Evolutionary conservation across 2,797 vertebrate genomes (phyloP), one percentile per base, ranked within the genome.

Genomic region (Staurois parvus): DNA sequence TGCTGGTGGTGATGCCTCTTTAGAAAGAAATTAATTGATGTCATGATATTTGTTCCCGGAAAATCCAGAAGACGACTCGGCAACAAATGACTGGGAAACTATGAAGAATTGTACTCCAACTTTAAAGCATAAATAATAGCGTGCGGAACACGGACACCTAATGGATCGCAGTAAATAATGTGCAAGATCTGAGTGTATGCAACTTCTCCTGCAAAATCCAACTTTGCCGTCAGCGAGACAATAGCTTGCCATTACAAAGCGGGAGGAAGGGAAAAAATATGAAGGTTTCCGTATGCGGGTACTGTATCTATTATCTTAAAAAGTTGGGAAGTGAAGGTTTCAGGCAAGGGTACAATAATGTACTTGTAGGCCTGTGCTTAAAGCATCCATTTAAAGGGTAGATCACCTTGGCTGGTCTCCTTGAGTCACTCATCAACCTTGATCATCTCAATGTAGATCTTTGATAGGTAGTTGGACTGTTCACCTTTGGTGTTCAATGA

Each of bases 1-100:
- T 83, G 77, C 74, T 84, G 85, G 83, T 84, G 87, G 88, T 85
- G 84, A 85, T 87, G 83, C 83, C 85, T 88, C 88, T 84, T 86
- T 81, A 86, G 83, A 59, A 80, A 82, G 77, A 85, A 84, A 83
- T 87, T 88, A 88, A 88, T 87, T 76, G 85, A 88, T 82, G 83
- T 86, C 88, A 59, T 73, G 64, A 79, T 73, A 87, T 52, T 79
- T 64, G 74, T 84, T 88, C 85, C 83, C 28, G 72, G 72, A 69
- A 84, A 79, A 79, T 73, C 64, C 42, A 66, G 84, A 78, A 74
- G 32, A 84, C 72, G 76, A 12, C 79, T 85, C 45, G n/a, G 78
- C 75, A 84, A 77, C 74, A 83, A 75, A 84, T 72, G 28, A 76
- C 85, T 73, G 66, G 83, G 84, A 88, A 81, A 56, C 72, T 73